Percentiles rank a stretch among this genome's conserved stretches.
Conservation (phyloP, 2,888 invertebrate species). For the Lacanobia oleracea region DNA sequence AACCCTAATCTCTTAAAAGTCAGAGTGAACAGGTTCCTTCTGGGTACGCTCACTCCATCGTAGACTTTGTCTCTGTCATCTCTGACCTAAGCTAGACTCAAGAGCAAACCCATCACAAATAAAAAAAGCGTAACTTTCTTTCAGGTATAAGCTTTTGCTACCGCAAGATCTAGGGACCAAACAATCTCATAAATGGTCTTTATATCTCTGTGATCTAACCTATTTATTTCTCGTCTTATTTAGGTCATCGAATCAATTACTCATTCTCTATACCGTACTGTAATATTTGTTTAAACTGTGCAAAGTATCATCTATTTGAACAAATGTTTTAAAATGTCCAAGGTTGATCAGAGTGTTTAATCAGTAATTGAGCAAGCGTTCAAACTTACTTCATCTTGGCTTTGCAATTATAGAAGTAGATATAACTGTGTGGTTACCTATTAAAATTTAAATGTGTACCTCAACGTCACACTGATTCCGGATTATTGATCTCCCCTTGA, state of each 20-base stretch:
- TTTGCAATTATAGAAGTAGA: conserved; percentile 8
- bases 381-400: not conserved
- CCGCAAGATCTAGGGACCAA: not conserved
- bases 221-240: not conserved
- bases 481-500: too few relatives aligned
- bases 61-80: too few relatives aligned
- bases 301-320: conserved; percentile 25
- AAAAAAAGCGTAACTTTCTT: too few relatives aligned
- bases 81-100: too few relatives aligned
- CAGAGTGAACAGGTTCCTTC: too few relatives aligned
- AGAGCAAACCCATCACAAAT: too few relatives aligned
- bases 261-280: conserved; percentile 2
- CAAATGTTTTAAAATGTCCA: conserved; percentile 48
- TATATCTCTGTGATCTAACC: not conserved
- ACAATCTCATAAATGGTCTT: not conserved
- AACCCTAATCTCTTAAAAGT: too few relatives aligned
- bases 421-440: not conserved
- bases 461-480: not conserved
- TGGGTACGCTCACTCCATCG: too few relatives aligned
- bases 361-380: conserved; percentile 41
- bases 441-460: not conserved
- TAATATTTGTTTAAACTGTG: conserved; percentile 20
- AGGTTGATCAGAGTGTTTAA: conserved; percentile 43
- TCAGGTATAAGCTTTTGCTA: too few relatives aligned
- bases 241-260: conserved; percentile 14